phyloP scores from a whole-genome alignment of 2,113 vertebrate species.

The Phylloscopus trochiloides region DNA sequence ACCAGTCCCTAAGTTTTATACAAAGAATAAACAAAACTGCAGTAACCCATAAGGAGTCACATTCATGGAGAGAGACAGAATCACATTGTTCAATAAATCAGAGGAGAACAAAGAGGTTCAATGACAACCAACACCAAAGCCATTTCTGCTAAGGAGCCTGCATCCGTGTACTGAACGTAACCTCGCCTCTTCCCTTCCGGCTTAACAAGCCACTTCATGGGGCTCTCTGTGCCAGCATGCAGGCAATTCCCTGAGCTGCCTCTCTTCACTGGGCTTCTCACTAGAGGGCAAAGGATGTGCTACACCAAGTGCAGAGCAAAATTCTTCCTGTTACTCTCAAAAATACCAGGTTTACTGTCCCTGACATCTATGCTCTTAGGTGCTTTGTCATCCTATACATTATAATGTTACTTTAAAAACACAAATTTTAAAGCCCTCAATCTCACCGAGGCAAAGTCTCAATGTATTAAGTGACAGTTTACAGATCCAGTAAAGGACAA shows the following conservation, averaged over 20 bases:
- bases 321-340: background rate
- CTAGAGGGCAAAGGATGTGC: background rate
- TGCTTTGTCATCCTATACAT: background rate
- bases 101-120: constrained; percentile 49
- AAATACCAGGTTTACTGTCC: background rate
- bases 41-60: background rate
- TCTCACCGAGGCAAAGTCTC: background rate
- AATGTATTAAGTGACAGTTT: background rate
- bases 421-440: background rate
- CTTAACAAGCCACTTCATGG: background rate
- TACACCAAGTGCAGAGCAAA: too few relatives aligned
- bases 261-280: background rate
- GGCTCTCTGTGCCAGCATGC: background rate
- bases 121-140: background rate
- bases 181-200: background rate
- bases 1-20: background rate
- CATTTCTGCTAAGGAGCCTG: background rate
- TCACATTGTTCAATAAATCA: constrained; percentile 1
- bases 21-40: background rate
- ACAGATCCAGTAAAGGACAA: background rate
- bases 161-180: background rate
- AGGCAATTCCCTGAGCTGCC: background rate
- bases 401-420: background rate
- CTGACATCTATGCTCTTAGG: background rate
- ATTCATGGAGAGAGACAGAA: background rate